Evolutionary conservation across 2,888 invertebrate species (phyloP).

Genomic region (Pecten maximus): DNA sequence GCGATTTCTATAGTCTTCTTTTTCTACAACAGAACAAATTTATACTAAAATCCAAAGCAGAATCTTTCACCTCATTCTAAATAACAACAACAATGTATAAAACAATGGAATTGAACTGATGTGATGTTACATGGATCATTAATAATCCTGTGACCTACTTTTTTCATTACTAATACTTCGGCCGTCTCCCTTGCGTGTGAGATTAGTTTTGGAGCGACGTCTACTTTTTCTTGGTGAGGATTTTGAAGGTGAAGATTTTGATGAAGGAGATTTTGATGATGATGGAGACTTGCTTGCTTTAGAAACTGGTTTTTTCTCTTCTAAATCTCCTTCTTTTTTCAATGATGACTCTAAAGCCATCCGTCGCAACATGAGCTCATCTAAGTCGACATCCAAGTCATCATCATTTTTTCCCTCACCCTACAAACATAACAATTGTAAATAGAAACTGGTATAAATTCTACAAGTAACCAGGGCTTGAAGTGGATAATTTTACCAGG

Average conservation of each 20-base stretch:
- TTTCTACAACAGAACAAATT: neutral
- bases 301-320: constrained; percentile 43
- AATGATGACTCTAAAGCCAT: constrained; percentile 70
- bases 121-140: too few relatives aligned
- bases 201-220: neutral
- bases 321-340: constrained; percentile 27
- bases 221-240: neutral
- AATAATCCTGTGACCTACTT: constrained; percentile 16
- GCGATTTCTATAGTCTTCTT: neutral
- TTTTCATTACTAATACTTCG: neutral
- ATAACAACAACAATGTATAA: too few relatives aligned
- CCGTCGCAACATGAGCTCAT: constrained; percentile 69
- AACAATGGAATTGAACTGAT: too few relatives aligned
- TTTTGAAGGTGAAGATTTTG: neutral
- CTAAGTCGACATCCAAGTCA: constrained; percentile 68
- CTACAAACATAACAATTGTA: too few relatives aligned
- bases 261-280: constrained; percentile 31
- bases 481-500: too few relatives aligned
- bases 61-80: too few relatives aligned
- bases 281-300: constrained; percentile 47
- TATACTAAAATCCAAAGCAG: too few relatives aligned
- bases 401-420: constrained; percentile 43
- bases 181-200: constrained; percentile 9
- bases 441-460: too few relatives aligned
- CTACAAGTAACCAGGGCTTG: too few relatives aligned